These are phyloP conservation scores for Sphaeramia orbicularis DNA, from an alignment of 2,797 vertebrate species.

Conservation along the genomic window DNA sequence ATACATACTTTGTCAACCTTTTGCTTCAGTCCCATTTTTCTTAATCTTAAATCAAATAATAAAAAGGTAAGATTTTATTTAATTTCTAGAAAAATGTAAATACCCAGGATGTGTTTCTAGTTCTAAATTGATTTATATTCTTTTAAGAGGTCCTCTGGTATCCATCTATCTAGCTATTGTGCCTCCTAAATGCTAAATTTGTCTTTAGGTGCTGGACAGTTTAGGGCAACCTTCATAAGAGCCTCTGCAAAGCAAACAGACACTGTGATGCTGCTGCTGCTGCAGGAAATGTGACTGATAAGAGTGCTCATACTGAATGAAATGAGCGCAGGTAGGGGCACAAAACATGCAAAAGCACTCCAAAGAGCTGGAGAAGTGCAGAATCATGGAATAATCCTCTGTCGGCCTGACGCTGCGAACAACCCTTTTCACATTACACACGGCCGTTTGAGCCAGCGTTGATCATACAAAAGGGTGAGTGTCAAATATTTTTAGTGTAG, in stretches of 20 bases:
- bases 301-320: conserved; percentile 13
- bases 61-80: too few relatives aligned
- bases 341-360: neutral
- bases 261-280: conserved; percentile 1
- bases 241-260: neutral
- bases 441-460: neutral
- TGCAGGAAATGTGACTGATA: conserved; percentile 14
- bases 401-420: neutral
- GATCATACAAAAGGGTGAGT: too few relatives aligned
- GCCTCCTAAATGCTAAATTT: neutral
- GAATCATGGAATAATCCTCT: neutral
- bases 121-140: neutral
- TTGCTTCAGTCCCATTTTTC: too few relatives aligned
- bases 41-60: too few relatives aligned
- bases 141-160: neutral
- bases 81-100: too few relatives aligned
- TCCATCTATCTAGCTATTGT: conserved; percentile 5
- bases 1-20: too few relatives aligned
- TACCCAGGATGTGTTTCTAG: too few relatives aligned
- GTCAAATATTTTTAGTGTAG: neutral
- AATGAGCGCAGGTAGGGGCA: conserved; percentile 1
- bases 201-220: neutral
- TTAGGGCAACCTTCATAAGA: neutral
- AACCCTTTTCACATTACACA: conserved; percentile 4
- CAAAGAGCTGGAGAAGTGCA: neutral